Base-by-base conservation (phyloP, 1,140 invertebrate genomes). In the Artemia franciscana region DNA sequence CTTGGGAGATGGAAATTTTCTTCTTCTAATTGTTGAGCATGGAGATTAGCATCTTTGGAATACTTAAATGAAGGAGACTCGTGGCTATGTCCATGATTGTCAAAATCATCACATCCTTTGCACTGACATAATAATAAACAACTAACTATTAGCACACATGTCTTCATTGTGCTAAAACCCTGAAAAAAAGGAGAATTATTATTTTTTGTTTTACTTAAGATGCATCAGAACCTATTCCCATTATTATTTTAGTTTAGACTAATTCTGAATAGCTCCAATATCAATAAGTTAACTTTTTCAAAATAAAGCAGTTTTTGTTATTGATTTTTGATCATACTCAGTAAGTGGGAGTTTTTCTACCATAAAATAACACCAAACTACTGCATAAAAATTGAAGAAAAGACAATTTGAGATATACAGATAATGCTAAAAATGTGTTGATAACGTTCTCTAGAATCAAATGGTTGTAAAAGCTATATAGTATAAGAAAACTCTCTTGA, bases 31-130 rank as follows among this genome's bases (percentile, higher is more conserved):
- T 9, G 18, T 5, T 9, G 59, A 59, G 62, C 65, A n/a, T 70
- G 72, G 67, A 78, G 74, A 67, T 89, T 89, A 4, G 84, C 84
- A 69, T 77, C 72, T 71, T 78, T 78, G 0, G 83, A 84, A 71
- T 88, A 88, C 71, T 86, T 88, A 69, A 78, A 88, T 23, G 81
- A 73, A 9, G 84, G 79, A 9, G 76, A 66, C 68, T 84, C 73
- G 58, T 66, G 62, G 27, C 67, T 56, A 63, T 72, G 70, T 18
- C 60, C 63, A 63, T 73, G 70, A 15, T 68, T 67, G 61, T 75
- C 71, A 51, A 57, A 67, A 59, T 67, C 66, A 7, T 59, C 28
- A 62, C 63, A 60, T 15, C 30, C 64, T 30, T 67, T 66, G 51
- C 56, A 39, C 7, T 28, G 23, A 39, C 62, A 60, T 18, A 26